phyloP scores from a whole-genome alignment of 2,797 vertebrate species.

The Setipinna tenuifilis region DNA sequence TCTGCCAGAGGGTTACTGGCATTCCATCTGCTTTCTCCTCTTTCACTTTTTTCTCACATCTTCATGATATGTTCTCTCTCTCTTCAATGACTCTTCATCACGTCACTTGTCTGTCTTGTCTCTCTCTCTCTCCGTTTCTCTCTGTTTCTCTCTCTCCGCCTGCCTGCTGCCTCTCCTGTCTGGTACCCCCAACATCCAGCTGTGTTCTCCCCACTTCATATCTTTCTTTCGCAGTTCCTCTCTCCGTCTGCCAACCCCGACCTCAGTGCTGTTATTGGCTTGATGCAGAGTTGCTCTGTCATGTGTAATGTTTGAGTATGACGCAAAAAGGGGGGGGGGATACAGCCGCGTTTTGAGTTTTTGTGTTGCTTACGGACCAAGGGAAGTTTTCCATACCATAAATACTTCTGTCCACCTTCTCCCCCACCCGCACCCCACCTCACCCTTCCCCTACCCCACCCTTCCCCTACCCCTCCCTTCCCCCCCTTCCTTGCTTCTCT shows the following conservation, averaged over 20 bases:
- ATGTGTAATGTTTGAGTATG: not conserved
- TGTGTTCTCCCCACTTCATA: constrained; percentile 51
- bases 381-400: not conserved
- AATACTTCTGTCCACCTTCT: not conserved
- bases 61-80: constrained; percentile 1
- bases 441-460: not conserved
- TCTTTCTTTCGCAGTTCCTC: not conserved
- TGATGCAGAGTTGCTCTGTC: not conserved
- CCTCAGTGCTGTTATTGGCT: not conserved
- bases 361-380: not conserved
- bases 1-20: constrained; percentile 63
- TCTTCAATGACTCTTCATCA: not conserved
- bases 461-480: not conserved
- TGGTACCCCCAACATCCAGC: constrained; percentile 32
- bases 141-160: constrained; percentile 57
- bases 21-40: constrained; percentile 47
- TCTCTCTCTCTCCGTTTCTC: constrained; percentile 58
- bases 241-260: not conserved
- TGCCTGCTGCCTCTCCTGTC: constrained; percentile 60
- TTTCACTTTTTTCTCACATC: constrained; percentile 34
- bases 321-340: not conserved
- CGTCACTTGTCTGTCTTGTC: not conserved
- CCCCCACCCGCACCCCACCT: not conserved
- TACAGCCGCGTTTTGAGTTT: not conserved
- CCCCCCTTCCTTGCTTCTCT: not conserved